Evolutionary conservation across 2,888 invertebrate genomes (phyloP).

Genomic region (Diarsia mendica): DNA sequence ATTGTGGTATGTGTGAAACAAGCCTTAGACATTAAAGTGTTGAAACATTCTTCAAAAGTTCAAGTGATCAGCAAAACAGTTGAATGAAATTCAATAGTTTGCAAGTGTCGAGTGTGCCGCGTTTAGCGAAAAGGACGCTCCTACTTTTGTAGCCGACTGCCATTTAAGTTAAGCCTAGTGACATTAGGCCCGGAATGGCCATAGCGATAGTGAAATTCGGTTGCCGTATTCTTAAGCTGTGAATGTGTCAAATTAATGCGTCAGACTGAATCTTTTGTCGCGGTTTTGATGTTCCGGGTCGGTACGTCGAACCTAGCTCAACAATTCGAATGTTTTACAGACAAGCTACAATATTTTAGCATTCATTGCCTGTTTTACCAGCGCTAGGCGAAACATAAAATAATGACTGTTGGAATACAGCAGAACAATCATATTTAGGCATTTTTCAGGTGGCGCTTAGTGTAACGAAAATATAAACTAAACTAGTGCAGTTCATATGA

Average conservation of each 20-base stretch:
- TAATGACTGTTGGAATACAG: neutral
- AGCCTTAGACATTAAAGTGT: conserved; percentile 24
- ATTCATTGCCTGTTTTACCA: neutral
- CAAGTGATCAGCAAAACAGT: conserved; percentile 34
- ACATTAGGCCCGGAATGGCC: conserved; percentile 43
- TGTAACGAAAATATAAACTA: neutral
- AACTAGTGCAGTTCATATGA: neutral
- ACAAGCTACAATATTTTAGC: neutral
- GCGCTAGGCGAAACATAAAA: neutral
- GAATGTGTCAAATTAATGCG: conserved; percentile 65
- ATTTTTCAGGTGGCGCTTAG: neutral
- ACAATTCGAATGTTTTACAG: neutral
- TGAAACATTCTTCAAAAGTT: conserved; percentile 19
- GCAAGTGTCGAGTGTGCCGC: conserved; percentile 40
- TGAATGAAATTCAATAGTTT: conserved; percentile 30
- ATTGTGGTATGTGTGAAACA: neutral
- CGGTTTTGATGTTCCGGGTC: conserved; percentile 33
- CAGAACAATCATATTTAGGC: neutral
- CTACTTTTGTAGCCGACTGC: conserved; percentile 73
- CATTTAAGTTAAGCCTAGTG: conserved; percentile 71
- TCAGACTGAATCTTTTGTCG: conserved; percentile 57
- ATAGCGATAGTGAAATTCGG: conserved; percentile 62
- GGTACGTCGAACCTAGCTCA: conserved; percentile 22
- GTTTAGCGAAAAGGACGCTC: conserved; percentile 45
- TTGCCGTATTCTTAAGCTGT: conserved; percentile 62